Base-by-base conservation (phyloP, 2,797 vertebrate genomes). In the Syndactyla subalaris region DNA sequence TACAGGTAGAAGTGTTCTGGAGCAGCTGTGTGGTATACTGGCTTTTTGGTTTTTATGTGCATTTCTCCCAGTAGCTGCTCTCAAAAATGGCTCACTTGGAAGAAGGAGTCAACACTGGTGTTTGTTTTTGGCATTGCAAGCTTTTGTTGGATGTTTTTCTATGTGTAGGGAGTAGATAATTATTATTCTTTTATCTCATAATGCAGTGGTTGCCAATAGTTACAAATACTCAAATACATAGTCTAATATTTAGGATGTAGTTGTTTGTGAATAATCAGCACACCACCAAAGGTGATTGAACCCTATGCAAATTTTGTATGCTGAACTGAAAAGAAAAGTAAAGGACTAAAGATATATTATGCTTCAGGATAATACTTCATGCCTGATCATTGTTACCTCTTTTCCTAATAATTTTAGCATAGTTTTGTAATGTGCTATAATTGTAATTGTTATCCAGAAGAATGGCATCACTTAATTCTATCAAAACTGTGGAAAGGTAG, bases 391-490 rank as follows among this genome's bases (percentile, higher is more conserved):
- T 75, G 72, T 93, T 97, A 66, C 91, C 75, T 94, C 70, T 97
- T 97, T 89, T 96, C 89, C 62, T 89, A 94, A 88, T 97, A 95
- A 96, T 97, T 97, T 97, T 88, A 84, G 83, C 84, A 51, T 57
- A 95, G 81, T 75, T 95, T 82, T 61, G 54, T 96, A 95, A 93
- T 51, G 93, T 59, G 96, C 98, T 98, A 85, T 98, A 98, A 98
- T 99, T 99, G 98, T 99, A 98, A 98, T 99, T 98, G 98, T 98
- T 99, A 98, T 96, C 98, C 97, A 98, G 98, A 98, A 98, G 98
- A 98, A 98, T 98, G 98, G 96, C 52, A 96, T 97, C 81, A n/a
- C 97, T 98, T 98, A 98, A 98, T 98, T 99, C 98, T 96, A 98
- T 98, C 98, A 97, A 96, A 97, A 97, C 97, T 95, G 96, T 85